Percentiles rank a stretch among this genome's conserved stretches.
phyloP scores from a whole-genome alignment of 2,113 vertebrate genomes.

The Chloropsis hardwickii region DNA sequence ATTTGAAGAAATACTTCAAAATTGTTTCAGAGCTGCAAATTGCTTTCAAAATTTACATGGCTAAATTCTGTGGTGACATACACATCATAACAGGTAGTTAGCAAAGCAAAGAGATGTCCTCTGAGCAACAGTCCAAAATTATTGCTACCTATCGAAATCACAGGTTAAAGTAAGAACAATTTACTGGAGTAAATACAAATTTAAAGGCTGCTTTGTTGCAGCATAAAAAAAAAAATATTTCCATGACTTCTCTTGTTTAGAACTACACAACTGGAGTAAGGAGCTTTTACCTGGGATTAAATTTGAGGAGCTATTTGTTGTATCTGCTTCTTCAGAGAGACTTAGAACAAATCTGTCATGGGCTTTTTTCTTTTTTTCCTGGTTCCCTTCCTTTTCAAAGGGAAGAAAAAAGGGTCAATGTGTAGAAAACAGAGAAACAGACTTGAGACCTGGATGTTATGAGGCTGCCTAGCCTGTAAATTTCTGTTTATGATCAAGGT shows the following conservation, averaged over 20 bases:
- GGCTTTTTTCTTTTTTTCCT: neutral
- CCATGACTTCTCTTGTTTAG: neutral
- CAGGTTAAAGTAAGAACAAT: neutral
- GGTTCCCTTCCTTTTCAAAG: neutral
- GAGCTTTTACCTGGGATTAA: neutral
- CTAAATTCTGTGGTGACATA: neutral
- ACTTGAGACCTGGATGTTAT: neutral
- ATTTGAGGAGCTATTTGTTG: neutral
- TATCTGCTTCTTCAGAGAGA: neutral
- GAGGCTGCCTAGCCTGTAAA: neutral
- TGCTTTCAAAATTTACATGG: neutral
- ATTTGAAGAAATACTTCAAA: neutral
- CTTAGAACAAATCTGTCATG: neutral
- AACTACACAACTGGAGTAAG: neutral
- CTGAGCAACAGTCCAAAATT: neutral
- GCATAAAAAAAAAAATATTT: neutral
- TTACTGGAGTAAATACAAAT: neutral
- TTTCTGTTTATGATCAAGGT: neutral
- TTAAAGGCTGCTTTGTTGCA: neutral
- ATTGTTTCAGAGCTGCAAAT: neutral
- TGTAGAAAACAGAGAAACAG: neutral
- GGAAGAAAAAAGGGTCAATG: neutral
- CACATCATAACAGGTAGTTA: neutral
- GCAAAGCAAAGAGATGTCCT: neutral
- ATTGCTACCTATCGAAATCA: neutral